phyloP scores from a whole-genome alignment of 2,797 vertebrate genomes.

The Artibeus jamaicensis region DNA sequence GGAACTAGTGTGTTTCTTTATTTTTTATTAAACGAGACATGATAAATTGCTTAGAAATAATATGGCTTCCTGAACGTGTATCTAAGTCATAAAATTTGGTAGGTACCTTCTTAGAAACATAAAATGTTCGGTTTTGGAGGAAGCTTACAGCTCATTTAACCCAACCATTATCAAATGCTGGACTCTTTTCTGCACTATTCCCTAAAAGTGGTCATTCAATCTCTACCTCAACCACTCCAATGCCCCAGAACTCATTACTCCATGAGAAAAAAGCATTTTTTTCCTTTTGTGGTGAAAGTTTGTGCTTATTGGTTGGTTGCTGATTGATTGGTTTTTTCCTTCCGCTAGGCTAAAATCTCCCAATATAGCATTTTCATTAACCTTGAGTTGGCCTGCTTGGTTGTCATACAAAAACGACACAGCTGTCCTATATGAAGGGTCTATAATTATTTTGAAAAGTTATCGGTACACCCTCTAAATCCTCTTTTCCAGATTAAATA shows the following conservation, averaged over 20 bases:
- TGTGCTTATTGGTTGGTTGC: conserved; percentile 17
- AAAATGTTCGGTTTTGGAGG: conserved; percentile 49
- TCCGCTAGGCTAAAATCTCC: background rate
- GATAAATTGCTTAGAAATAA: conserved; percentile 67
- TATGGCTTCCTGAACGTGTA: conserved; percentile 30
- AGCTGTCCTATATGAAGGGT: background rate
- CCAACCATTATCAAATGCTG: conserved; percentile 42
- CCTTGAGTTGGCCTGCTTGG: background rate
- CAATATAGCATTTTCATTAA: background rate
- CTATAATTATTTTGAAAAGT: conserved; percentile 42
- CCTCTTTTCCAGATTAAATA: background rate
- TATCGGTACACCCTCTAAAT: background rate
- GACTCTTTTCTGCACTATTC: conserved; percentile 15
- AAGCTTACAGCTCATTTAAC: conserved; percentile 49
- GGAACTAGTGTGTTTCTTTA: background rate
- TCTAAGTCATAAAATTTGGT: conserved; percentile 42
- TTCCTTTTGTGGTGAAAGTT: conserved; percentile 21
- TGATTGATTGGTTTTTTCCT: background rate
- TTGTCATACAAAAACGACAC: background rate
- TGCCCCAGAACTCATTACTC: conserved; percentile 52
- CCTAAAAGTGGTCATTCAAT: conserved; percentile 31
- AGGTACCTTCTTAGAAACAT: conserved; percentile 55
- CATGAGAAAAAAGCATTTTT: background rate
- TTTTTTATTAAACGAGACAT: conserved; percentile 43
- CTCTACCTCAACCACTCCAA: conserved; percentile 24